Percentiles rank a stretch among this genome's conserved stretches.
Evolutionary conservation across 2,888 invertebrate species (phyloP).

Genomic region (Dusona sp.): DNA sequence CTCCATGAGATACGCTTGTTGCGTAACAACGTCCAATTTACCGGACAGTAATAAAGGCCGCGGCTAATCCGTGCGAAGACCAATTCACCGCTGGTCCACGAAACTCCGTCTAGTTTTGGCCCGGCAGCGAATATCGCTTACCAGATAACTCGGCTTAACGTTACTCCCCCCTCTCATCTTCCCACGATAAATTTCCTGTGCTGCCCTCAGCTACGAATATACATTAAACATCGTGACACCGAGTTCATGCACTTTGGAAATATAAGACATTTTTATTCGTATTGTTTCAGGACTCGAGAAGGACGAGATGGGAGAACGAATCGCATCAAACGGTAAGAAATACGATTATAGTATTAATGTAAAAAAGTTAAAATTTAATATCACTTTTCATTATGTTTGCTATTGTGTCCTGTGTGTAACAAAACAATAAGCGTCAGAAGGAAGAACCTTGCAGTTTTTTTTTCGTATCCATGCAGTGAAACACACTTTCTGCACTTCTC

Average conservation of each 20-base stretch:
- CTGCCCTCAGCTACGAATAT: not conserved
- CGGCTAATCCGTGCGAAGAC: constrained; percentile 66
- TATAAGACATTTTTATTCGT: not conserved
- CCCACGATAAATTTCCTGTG: not conserved
- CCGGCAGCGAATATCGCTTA: constrained; percentile 44
- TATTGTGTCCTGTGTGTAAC: not conserved
- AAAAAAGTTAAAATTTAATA: not conserved
- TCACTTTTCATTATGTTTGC: not conserved
- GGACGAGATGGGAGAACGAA: constrained; percentile 24
- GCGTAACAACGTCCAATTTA: constrained; percentile 80
- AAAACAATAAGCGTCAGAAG: not conserved
- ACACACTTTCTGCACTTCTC: not conserved
- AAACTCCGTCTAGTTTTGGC: constrained; percentile 23
- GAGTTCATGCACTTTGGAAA: not conserved
- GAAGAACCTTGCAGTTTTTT: not conserved
- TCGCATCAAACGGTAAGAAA: constrained; percentile 49
- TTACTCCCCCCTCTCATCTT: not conserved
- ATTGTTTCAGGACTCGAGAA: constrained; percentile 47
- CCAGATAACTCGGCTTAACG: constrained; percentile 37
- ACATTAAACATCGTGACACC: not conserved
- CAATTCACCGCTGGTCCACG: constrained; percentile 42
- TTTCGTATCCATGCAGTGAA: not conserved
- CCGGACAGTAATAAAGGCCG: constrained; percentile 69
- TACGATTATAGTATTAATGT: not conserved
- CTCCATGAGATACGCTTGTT: constrained; percentile 66